Base-by-base conservation (phyloP, 2,797 vertebrate species). In the Arnoldichthys spilopterus region DNA sequence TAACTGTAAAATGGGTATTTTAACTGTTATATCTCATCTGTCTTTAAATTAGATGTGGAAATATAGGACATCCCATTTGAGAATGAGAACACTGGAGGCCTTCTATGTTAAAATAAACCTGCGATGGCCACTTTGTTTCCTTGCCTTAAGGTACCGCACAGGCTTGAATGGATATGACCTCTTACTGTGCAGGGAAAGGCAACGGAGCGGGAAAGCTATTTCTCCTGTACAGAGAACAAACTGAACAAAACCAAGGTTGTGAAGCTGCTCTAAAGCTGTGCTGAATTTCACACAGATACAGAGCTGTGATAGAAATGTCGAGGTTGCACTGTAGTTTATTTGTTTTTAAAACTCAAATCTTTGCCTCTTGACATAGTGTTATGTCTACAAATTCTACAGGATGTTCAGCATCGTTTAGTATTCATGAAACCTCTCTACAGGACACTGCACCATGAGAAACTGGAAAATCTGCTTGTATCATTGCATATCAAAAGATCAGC, bases 41-140 rank as follows among this genome's bases (percentile, higher is more conserved):
- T 68, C 30, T 15, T 61, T 34, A 18, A 70, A 51, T 58, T 51
- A 22, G n/a, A 64, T 75, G 70, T 63, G 16, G 76, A 70, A 82
- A 85, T 81, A 53, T 85, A 76, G 72, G 68, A 56, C 78, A 78
- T 66, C 64, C 34, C 56, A 67, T 84, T 45, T 40, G 56, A 71
- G 64, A 74, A 64, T 47, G 54, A 58, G 77, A 58, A 43, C 49
- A 69, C 67, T 47, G 61, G 80, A 70, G 71, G 68, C 71, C 45
- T 51, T 72, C 71, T 72, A 67, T 72, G 56, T 84, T 82, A 82
- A 85, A 84, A 84, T 85, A 82, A 82, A 78, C 49, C 73, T 80
- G 70, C 34, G 74, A 64, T 80, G 66, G 64, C 76, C 74, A 79
- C 66, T 73, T 72, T 40, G 67, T 80, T 86, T 79, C 68, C 67